Conservation (phyloP, 1,140 invertebrate species). For the Scaptodrosophila lebanonensis region DNA sequence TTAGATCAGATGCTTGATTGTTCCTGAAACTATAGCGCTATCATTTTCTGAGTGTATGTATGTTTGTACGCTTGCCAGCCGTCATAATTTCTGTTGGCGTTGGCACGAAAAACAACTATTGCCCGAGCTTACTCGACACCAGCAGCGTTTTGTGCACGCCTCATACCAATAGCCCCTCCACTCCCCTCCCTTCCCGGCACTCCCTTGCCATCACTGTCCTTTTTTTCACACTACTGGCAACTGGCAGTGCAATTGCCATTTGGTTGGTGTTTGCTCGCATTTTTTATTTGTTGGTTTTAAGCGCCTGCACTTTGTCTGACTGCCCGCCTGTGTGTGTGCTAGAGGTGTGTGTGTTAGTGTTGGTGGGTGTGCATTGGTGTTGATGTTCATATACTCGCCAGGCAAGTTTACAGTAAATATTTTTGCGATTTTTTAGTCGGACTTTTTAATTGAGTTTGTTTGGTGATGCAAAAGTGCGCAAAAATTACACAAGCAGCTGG, state of each 20-base stretch:
- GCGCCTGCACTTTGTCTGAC: constrained; percentile 57
- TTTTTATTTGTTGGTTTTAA: constrained; percentile 74
- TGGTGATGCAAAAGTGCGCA: constrained; percentile 73
- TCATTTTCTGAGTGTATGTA: too few relatives aligned
- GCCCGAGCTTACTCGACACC: constrained; percentile 59
- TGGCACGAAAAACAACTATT: constrained; percentile 55
- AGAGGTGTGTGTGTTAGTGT: constrained; percentile 5
- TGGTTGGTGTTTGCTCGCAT: constrained; percentile 70
- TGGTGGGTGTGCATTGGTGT: constrained; percentile 14
- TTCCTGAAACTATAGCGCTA: too few relatives aligned
- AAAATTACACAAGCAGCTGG: constrained; percentile 62
- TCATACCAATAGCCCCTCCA: not conserved
- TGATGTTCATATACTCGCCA: constrained; percentile 61
- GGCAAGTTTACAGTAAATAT: constrained; percentile 71
- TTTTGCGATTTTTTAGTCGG: constrained; percentile 69
- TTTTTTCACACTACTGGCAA: constrained; percentile 7
- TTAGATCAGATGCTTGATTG: too few relatives aligned
- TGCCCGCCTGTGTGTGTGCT: constrained; percentile 2
- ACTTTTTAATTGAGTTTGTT: constrained; percentile 75
- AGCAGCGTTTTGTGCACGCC: constrained; percentile 43
- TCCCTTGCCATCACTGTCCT: constrained; percentile 30
- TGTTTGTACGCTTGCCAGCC: not conserved
- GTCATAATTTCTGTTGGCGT: constrained; percentile 62
- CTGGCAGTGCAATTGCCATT: constrained; percentile 63
- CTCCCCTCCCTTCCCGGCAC: not conserved